Conservation (phyloP, 2,113 vertebrate genomes). For the Procavia capensis region DNA sequence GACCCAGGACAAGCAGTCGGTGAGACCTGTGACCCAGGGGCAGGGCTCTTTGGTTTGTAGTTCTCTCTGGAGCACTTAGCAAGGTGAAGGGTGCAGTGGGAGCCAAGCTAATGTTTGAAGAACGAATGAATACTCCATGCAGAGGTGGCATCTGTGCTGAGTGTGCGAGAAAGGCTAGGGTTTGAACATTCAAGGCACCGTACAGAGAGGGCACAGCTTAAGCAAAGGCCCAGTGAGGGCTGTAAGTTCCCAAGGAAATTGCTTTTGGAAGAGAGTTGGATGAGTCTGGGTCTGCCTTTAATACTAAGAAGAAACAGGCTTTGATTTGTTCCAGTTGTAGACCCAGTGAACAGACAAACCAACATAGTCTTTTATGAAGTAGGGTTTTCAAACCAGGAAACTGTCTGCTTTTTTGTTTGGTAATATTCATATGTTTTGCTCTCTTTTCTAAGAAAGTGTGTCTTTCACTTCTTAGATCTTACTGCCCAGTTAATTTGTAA, state of each 20-base stretch:
- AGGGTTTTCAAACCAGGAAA: neutral
- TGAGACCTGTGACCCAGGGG: neutral
- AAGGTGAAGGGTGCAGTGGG: neutral
- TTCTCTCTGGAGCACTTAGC: neutral
- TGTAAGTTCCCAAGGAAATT: neutral
- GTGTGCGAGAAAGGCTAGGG: neutral
- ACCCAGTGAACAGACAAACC: neutral
- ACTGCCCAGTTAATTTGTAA: constrained; percentile 17
- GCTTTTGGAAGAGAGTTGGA: neutral
- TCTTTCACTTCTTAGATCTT: neutral
- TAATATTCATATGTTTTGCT: constrained; percentile 17
- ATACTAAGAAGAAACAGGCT: neutral
- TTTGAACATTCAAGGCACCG: neutral
- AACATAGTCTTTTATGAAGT: neutral
- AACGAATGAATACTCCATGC: neutral
- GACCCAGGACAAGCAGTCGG: neutral
- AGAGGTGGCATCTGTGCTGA: neutral
- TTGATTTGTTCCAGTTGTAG: neutral
- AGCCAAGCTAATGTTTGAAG: constrained; percentile 8
- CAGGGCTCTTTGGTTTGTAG: neutral
- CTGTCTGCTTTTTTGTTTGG: neutral
- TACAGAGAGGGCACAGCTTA: neutral
- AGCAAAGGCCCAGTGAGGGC: neutral
- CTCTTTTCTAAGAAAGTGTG: neutral
- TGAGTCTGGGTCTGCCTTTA: neutral